These are phyloP conservation scores for Hirtodrosophila cameraria DNA, from an alignment of 2,888 invertebrate species.

Conservation along the genomic window DNA sequence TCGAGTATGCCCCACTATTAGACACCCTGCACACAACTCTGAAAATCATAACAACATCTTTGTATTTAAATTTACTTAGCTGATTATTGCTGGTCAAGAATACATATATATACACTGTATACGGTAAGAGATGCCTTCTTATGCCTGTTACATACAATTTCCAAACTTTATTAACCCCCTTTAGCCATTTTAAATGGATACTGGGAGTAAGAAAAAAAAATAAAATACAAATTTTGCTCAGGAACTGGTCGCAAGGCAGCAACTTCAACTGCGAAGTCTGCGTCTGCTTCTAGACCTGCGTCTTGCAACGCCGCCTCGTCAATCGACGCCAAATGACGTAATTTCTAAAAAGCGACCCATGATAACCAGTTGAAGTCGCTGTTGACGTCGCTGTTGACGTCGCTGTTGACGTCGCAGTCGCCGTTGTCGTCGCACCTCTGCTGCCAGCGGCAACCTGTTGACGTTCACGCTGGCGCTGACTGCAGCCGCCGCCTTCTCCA, in stretches of 20 bases:
- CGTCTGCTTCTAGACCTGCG: conserved; percentile 62
- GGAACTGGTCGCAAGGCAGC: conserved; percentile 57
- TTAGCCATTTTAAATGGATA: background rate
- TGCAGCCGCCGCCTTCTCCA: conserved; percentile 2
- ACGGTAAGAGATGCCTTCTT: too few relatives aligned
- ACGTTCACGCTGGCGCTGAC: conserved; percentile 19
- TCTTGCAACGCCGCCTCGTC: conserved; percentile 48
- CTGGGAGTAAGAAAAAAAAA: background rate
- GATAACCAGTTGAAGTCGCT: conserved; percentile 73
- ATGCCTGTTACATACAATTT: too few relatives aligned
- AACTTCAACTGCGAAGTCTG: background rate
- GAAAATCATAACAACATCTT: too few relatives aligned
- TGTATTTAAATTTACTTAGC: too few relatives aligned
- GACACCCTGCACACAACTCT: too few relatives aligned
- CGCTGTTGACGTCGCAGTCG: conserved; percentile 61
- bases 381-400: conserved; percentile 47
- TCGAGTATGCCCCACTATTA: too few relatives aligned
- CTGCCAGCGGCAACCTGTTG: too few relatives aligned
- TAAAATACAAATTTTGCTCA: conserved; percentile 3
- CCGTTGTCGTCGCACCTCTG: conserved; percentile 13
- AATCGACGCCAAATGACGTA: conserved; percentile 72
- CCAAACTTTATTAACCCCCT: too few relatives aligned
- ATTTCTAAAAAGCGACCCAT: conserved; percentile 74
- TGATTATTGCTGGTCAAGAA: too few relatives aligned
- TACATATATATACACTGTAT: too few relatives aligned